These are phyloP conservation scores for human DNA, from an alignment of 2,113 vertebrate species.

Conservation along the genomic window GRCh38 chr16:25698001-25698500, in stretches of 20 bases:
- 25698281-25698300: not conserved
- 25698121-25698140: too few species aligned
- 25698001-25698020: not conserved
- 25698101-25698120: too few species aligned
- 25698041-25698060: not conserved
- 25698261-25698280: not conserved
- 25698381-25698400: not conserved
- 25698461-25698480: not conserved
- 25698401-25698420: not conserved
- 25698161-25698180: too few species aligned
- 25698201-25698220: too few species aligned
- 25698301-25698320: not conserved
- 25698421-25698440: not conserved
- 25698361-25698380: not conserved
- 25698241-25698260: not conserved
- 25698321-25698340: not conserved
- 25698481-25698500: not conserved
- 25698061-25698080: not conserved
- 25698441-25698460: not conserved
- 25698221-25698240: not conserved
- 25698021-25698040: not conserved
- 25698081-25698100: too few species aligned
- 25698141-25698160: too few species aligned
- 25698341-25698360: not conserved
- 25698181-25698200: too few species aligned